Evolutionary conservation across 2,888 invertebrate species (phyloP).

Genomic region (Andrena chrysosceles): DNA sequence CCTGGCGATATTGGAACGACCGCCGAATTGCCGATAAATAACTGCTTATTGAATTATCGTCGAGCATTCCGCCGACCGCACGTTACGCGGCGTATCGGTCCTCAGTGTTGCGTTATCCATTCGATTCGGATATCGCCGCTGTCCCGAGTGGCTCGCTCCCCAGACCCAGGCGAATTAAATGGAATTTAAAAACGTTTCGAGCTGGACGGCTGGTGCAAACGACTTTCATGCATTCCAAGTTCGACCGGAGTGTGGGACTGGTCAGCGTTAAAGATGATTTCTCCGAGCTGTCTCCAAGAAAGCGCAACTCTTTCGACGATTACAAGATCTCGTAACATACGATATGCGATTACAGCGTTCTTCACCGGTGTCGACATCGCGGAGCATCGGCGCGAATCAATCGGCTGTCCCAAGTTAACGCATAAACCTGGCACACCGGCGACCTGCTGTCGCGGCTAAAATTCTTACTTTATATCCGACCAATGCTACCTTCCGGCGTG

Average conservation of each 20-base stretch:
- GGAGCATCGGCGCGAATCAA: conserved; percentile 15
- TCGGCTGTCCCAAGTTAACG: conserved; percentile 26
- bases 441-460: conserved; percentile 56
- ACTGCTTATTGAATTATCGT: conserved; percentile 76
- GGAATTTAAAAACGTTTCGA: conserved; percentile 32
- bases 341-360: no score
- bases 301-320: no score
- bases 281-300: conserved; percentile 22
- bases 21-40: conserved; percentile 78
- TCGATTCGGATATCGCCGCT: conserved; percentile 43
- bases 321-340: no score
- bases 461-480: conserved; percentile 55
- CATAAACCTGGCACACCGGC: conserved; percentile 13
- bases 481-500: conserved; percentile 28
- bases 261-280: conserved; percentile 10
- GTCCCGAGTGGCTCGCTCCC: conserved; percentile 11
- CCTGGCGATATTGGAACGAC: conserved; percentile 76
- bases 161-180: conserved; percentile 24
- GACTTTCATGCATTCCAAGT: not conserved
- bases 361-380: not conserved
- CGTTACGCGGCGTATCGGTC: conserved; percentile 36
- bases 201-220: not conserved
- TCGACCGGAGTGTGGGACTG: conserved; percentile 3
- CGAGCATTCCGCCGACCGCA: conserved; percentile 49
- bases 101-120: conserved; percentile 39